Base-by-base conservation (phyloP, 2,888 invertebrate species). In the Tryphoninae sp. region DNA sequence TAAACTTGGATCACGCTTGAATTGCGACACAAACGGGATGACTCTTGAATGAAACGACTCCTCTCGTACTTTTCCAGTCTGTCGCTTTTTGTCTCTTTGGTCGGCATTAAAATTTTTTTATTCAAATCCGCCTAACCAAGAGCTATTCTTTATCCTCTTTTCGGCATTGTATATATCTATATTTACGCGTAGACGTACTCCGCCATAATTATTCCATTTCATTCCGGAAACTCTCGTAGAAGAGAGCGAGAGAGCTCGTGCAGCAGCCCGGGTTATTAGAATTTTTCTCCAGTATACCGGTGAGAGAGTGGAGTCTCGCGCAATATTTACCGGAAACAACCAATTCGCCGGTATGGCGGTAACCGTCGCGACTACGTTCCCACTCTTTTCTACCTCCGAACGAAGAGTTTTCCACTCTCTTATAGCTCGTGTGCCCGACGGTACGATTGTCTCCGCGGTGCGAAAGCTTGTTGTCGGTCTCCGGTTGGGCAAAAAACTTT, bases 401-500 rank as follows among this genome's bases (percentile, higher is more conserved):
- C 80, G 68, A 73, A 58, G 55, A 58, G 55, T 58, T 74, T 76
- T 75, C 72, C 42, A 67, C 45, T n/a, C 58, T 59, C 59, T 76
- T 76, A 45, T 67, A 51, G 33, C 64, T 65, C 55, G 61, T 33
- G 33, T 33, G 11, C 22, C 22, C 65, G 45, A 13, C 16, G 51
- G 42, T 55, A 61, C 73, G 78, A 80, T 82, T 80, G 83, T 83
- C 82, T 82, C 78, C 64, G 51, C 53, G 61, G 72, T 40, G 51
- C 55, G 49, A 51, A 65, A 64, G 53, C 71, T 78, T 68, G 75
- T 75, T 82, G 74, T 72, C 61, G 72, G 62, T 62, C 73, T 67
- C 77, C 62, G 45, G 26, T 75, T 72, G 62, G 78, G 59, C 61
- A 78, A 82, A 83, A 83, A 83, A 83, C 82, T 84, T 83, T 84